Evolutionary conservation across 2,113 vertebrate genomes (phyloP).

Genomic region (Phyllopteryx taeniolatus): DNA sequence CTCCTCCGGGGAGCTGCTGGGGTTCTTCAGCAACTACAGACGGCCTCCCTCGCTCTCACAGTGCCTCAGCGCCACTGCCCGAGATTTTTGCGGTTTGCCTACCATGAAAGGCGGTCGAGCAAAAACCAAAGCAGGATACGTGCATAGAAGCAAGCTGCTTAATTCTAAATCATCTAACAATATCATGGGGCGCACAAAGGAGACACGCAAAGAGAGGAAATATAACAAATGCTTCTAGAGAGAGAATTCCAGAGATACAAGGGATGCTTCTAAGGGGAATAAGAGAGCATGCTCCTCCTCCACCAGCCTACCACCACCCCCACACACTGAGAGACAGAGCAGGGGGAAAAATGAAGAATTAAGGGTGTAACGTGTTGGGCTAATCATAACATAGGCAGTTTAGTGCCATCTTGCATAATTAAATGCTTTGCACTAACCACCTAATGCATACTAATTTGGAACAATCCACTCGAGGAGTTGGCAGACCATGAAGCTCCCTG

Average conservation of each 20-base stretch:
- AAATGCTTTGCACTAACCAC: constrained; percentile 73
- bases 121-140: constrained; percentile 45
- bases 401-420: constrained; percentile 75
- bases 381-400: constrained; percentile 77
- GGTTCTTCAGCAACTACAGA: constrained; percentile 56
- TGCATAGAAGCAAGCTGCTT: constrained; percentile 53
- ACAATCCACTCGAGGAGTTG: constrained; percentile 68
- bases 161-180: constrained; percentile 59
- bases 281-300: constrained; percentile 20
- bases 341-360: constrained; percentile 56
- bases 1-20: constrained; percentile 75
- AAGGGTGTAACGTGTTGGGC: constrained; percentile 70
- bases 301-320: constrained; percentile 15
- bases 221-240: constrained; percentile 3
- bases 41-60: constrained; percentile 45
- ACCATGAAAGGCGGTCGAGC: constrained; percentile 49
- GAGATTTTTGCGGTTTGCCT: constrained; percentile 39
- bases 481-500: constrained; percentile 65
- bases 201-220: constrained; percentile 5
- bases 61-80: constrained; percentile 41
- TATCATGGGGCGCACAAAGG: constrained; percentile 34
- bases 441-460: constrained; percentile 77
- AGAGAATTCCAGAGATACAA: constrained; percentile 49
- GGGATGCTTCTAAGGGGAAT: constrained; percentile 45
- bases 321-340: constrained; percentile 21